Percentiles rank a stretch among this genome's conserved stretches.
These are phyloP conservation scores for Maniola jurtina DNA, from an alignment of 1,140 invertebrate genomes.

Conservation along the genomic window DNA sequence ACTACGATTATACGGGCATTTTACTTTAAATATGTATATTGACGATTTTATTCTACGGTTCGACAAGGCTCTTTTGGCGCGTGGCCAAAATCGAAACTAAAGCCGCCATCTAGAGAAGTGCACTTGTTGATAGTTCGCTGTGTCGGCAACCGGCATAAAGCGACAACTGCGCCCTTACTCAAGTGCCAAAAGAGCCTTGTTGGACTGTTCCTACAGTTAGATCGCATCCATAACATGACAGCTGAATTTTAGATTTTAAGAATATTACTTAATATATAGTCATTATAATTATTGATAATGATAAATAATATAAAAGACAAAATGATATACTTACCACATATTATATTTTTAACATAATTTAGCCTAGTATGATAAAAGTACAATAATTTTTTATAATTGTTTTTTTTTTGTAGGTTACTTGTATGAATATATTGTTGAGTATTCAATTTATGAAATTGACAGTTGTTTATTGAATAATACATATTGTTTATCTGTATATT, in stretches of 20 bases:
- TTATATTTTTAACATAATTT: not conserved
- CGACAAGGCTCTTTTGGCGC: too few species aligned
- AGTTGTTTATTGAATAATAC: conserved; percentile 28
- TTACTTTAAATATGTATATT: too few species aligned
- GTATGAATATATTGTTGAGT: conserved; percentile 20
- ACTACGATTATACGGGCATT: too few species aligned
- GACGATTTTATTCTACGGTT: not conserved
- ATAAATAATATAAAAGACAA: conserved; percentile 23
- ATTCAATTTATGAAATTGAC: conserved; percentile 21
- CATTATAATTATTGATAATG: conserved; percentile 6
- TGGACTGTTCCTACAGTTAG: too few species aligned
- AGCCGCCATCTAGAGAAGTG: too few species aligned
- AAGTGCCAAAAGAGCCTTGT: too few species aligned
- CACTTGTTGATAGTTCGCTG: too few species aligned
- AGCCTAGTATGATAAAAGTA: conserved; percentile 15
- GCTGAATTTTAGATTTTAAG: not conserved
- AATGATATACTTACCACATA: conserved; percentile 11
- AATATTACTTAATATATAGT: not conserved
- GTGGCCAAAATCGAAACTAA: too few species aligned
- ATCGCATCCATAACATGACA: not conserved
- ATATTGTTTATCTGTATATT: conserved; percentile 35
- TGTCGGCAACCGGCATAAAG: too few species aligned
- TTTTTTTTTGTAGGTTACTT: conserved; percentile 5
- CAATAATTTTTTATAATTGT: conserved; percentile 29
- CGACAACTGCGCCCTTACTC: too few species aligned